phyloP scores from a whole-genome alignment of 2,113 vertebrate species.

The Hirundichthys speculiger region DNA sequence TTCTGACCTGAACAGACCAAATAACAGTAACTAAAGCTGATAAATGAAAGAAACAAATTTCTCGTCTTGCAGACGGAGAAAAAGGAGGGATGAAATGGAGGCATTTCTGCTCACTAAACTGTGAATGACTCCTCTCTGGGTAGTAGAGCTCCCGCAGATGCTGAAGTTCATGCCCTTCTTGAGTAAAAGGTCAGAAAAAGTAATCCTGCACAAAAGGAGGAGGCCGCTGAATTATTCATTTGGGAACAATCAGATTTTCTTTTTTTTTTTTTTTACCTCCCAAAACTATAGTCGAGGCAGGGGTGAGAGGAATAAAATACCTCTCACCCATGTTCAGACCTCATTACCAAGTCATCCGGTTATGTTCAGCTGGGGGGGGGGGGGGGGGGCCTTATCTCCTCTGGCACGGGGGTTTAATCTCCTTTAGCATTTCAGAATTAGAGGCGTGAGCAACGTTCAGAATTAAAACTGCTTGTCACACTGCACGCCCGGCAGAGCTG shows the following conservation, averaged over 20 bases:
- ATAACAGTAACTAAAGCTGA: conserved; percentile 11
- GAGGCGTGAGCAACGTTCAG: background rate
- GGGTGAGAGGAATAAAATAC: background rate
- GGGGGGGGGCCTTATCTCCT: conserved; percentile 18
- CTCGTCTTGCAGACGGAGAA: background rate
- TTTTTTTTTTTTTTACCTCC: background rate
- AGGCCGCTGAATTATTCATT: conserved; percentile 62
- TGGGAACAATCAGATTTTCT: conserved; percentile 15
- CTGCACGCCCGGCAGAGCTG: background rate
- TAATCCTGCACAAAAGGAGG: conserved; percentile 21
- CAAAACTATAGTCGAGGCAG: conserved; percentile 11
- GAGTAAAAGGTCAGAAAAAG: conserved; percentile 39
- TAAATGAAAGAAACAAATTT: background rate
- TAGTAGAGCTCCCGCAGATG: background rate
- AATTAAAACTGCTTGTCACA: conserved; percentile 13
- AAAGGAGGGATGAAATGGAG: background rate
- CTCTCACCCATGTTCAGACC: conserved; percentile 14
- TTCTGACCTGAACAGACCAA: conserved; percentile 3
- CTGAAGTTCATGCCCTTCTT: conserved; percentile 5
- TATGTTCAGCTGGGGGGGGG: conserved; percentile 28
- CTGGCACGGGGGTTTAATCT: conserved; percentile 30
- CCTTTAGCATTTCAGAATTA: conserved; percentile 15
- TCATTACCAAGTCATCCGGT: conserved; percentile 31
- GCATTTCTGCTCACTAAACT: background rate
- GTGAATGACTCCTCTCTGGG: conserved; percentile 8